Percentiles rank a stretch among this genome's conserved stretches.
Evolutionary conservation across 2,888 invertebrate genomes (phyloP).

Genomic region (Rhogogaster chlorosoma): DNA sequence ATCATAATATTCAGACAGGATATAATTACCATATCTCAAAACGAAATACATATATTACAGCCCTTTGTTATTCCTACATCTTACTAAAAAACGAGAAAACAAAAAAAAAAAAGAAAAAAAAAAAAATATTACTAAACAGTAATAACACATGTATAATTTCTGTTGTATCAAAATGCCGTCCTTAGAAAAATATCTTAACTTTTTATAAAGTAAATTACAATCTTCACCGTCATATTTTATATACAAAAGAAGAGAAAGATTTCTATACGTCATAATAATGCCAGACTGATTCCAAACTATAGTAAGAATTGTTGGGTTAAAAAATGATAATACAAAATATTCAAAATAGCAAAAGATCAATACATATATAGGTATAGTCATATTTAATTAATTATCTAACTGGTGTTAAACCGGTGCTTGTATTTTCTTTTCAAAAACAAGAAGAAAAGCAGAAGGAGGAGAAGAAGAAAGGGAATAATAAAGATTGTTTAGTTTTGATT

Average conservation of each 20-base stretch:
- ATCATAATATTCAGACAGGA: not conserved
- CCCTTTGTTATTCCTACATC: constrained; percentile 20
- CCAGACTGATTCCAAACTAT: constrained; percentile 33
- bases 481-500: not conserved
- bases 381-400: not conserved
- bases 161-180: constrained; percentile 51
- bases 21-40: not conserved
- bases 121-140: constrained; percentile 19
- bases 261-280: constrained; percentile 21
- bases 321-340: not conserved
- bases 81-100: not conserved
- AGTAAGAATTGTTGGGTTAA: constrained; percentile 13
- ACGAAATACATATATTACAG: not conserved
- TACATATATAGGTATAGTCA: not conserved
- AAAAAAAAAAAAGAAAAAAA: not conserved
- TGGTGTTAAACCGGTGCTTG: constrained; percentile 5
- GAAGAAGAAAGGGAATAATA: not conserved
- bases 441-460: too few relatives aligned
- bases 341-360: constrained; percentile 29
- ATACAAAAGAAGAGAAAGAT: not conserved
- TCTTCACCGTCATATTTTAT: not conserved
- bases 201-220: not conserved
- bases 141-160: constrained; percentile 31
- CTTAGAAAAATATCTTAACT: constrained; percentile 12
- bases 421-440: not conserved